phyloP scores from a whole-genome alignment of 1,140 invertebrate genomes.

The Bombus confusus region DNA sequence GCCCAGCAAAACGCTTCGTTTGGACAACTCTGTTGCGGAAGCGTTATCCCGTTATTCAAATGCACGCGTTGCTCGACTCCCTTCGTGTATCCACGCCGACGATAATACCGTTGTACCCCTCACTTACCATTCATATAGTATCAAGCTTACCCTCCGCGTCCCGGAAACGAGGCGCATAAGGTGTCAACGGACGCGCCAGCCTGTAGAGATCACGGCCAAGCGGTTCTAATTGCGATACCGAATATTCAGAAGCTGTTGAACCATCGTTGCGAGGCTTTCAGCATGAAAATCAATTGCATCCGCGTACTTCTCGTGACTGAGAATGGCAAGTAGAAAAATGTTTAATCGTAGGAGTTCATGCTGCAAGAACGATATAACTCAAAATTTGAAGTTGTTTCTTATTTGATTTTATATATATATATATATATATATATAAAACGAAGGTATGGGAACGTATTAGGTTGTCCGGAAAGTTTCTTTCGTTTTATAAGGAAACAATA shows the following conservation, averaged over 20 bases:
- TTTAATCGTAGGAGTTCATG: too few relatives aligned
- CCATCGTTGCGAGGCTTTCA: not conserved
- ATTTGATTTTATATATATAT: too few relatives aligned
- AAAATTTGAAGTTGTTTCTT: too few relatives aligned
- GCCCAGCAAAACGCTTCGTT: not conserved
- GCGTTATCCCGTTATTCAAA: slow-evolving; percentile 23
- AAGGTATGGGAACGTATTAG: too few relatives aligned
- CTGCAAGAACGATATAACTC: too few relatives aligned
- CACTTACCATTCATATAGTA: slow-evolving; percentile 43
- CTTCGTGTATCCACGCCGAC: not conserved
- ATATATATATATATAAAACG: too few relatives aligned
- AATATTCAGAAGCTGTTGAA: slow-evolving; percentile 22
- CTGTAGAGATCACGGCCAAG: slow-evolving; percentile 2
- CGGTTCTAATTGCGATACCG: slow-evolving; percentile 25
- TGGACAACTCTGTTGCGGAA: not conserved
- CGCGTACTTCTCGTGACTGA: too few relatives aligned
- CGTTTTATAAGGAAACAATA: too few relatives aligned
- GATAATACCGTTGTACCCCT: slow-evolving; percentile 30
- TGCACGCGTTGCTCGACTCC: not conserved
- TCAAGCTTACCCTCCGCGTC: slow-evolving; percentile 18
- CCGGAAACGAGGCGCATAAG: slow-evolving; percentile 9
- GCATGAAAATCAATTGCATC: not conserved
- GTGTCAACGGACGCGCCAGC: not conserved
- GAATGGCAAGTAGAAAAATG: too few relatives aligned
- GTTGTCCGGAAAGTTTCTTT: too few relatives aligned